Percentiles rank a stretch among this genome's conserved stretches.
phyloP scores from a whole-genome alignment of 2,888 invertebrate species.

The Eulithis prunata region DNA sequence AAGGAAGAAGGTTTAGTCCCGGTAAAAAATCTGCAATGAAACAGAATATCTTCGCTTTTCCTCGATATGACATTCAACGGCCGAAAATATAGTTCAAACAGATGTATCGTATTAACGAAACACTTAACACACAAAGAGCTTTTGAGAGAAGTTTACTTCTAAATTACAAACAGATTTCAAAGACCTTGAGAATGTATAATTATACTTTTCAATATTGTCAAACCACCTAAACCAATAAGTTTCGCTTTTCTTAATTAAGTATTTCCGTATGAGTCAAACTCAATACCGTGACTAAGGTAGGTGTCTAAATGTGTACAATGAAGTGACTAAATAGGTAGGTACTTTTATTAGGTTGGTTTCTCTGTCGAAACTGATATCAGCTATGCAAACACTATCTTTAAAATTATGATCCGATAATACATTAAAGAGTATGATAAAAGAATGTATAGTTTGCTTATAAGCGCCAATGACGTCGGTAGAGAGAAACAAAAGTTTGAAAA shows the following conservation, averaged over 20 bases:
- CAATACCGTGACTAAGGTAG: conserved; percentile 49
- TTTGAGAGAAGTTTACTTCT: conserved; percentile 52
- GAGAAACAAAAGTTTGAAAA: conserved; percentile 81
- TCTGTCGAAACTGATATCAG: conserved; percentile 67
- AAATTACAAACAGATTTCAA: conserved; percentile 47
- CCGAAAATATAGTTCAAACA: conserved; percentile 66
- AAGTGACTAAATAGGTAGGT: conserved; percentile 57
- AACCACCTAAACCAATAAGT: conserved; percentile 35
- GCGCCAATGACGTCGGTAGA: conserved; percentile 66
- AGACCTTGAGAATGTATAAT: conserved; percentile 35
- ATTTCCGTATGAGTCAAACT: conserved; percentile 69
- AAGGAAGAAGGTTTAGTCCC: conserved; percentile 39
- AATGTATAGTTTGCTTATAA: conserved; percentile 63
- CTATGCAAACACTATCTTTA: conserved; percentile 51
- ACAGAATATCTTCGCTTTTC: conserved; percentile 56
- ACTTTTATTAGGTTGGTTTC: conserved; percentile 57
- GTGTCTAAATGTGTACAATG: conserved; percentile 49
- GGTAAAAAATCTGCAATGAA: conserved; percentile 44
- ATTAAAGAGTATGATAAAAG: conserved; percentile 53
- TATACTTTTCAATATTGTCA: conserved; percentile 31
- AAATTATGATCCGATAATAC: conserved; percentile 47
- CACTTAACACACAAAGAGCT: conserved; percentile 50
- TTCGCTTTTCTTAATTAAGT: conserved; percentile 39
- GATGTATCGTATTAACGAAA: conserved; percentile 64
- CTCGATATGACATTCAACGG: conserved; percentile 60